Conservation (phyloP, 2,797 vertebrate genomes). For the Varecia variegata region DNA sequence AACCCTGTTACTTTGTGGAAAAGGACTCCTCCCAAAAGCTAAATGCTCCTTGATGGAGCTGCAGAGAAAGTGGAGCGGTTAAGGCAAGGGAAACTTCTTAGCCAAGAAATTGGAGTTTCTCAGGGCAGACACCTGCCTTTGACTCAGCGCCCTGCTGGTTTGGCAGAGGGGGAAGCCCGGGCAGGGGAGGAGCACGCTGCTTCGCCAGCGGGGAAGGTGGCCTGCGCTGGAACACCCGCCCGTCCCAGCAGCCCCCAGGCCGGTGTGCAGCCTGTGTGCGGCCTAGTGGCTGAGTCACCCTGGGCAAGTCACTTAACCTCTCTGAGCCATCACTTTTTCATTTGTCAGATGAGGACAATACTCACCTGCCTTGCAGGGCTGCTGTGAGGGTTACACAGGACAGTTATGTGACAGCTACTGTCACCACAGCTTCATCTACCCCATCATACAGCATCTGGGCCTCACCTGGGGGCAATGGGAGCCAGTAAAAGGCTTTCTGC, state of each 20-base stretch:
- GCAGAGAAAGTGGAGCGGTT: not conserved
- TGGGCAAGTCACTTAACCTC: not conserved
- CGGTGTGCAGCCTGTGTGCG: not conserved
- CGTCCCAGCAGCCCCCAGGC: fast-evolving
- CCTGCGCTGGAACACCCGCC: too few relatives aligned
- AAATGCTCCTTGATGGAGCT: not conserved
- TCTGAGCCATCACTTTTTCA: not conserved
- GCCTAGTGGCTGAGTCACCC: not conserved
- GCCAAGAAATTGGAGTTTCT: not conserved
- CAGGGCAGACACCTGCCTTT: not conserved
- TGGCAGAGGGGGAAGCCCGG: fast-evolving
- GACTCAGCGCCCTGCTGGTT: not conserved
- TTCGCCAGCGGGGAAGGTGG: not conserved
- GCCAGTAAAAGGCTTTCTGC: not conserved
- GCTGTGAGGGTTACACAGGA: not conserved
- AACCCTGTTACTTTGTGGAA: not conserved
- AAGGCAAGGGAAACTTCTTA: not conserved
- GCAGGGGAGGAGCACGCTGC: not conserved
- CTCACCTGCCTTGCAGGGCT: not conserved
- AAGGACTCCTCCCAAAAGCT: not conserved
- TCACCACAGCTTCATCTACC: not conserved
- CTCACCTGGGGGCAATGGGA: fast-evolving
- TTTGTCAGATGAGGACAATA: not conserved
- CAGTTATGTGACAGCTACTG: not conserved
- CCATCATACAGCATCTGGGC: fast-evolving